Conservation (phyloP, 92 coral and sea anemone species). For the Blastomussa wellsi region DNA sequence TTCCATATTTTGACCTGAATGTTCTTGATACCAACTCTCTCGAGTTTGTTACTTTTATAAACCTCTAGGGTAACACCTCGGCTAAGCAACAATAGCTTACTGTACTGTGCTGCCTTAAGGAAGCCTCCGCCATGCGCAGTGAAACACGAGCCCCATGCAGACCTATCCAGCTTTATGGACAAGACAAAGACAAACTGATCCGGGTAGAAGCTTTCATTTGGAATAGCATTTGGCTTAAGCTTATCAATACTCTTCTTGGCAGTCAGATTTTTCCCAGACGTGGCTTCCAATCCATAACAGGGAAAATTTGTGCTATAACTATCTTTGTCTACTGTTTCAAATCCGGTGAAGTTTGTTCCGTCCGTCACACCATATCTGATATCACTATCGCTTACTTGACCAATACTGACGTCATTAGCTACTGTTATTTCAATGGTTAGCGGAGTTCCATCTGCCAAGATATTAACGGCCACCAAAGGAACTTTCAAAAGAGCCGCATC, state of each 20-base stretch:
- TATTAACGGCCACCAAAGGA: constrained; percentile 13
- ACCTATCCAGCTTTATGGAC: background rate
- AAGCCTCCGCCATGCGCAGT: background rate
- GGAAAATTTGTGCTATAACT: background rate
- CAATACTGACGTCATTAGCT: constrained; percentile 7
- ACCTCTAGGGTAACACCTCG: background rate
- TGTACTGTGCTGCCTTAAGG: background rate
- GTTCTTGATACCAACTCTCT: background rate
- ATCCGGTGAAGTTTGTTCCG: constrained; percentile 30
- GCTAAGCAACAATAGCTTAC: background rate
- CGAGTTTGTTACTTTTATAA: background rate
- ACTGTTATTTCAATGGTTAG: constrained; percentile 45
- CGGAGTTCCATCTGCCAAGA: constrained; percentile 1
- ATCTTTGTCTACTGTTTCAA: background rate
- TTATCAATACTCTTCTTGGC: background rate
- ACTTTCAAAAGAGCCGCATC: constrained; percentile 28
- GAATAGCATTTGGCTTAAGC: background rate
- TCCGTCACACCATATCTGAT: constrained; percentile 40
- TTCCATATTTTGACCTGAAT: background rate
- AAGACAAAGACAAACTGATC: background rate
- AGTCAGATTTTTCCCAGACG: background rate
- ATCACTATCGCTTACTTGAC: constrained; percentile 7
- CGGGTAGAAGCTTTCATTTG: background rate
- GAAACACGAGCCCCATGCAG: background rate
- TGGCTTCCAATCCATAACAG: constrained; percentile 16